Evolutionary conservation across 2,797 vertebrate species (phyloP), one percentile per base, ranked within the genome.

Genomic region (Ceryle rudis): DNA sequence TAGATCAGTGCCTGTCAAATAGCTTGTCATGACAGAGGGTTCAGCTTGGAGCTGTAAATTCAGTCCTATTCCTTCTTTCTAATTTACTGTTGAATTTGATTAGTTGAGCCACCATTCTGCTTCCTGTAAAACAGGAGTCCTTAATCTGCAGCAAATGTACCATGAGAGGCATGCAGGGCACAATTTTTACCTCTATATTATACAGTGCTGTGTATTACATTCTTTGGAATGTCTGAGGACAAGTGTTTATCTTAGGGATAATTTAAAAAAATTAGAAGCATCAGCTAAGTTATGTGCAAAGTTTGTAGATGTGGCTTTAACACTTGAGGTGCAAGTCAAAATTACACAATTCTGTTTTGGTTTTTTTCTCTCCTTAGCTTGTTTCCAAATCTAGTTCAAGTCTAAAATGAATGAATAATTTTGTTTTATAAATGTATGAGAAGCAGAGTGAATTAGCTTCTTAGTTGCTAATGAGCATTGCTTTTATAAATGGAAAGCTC

Each of bases 1-100:
- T 93, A 83, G 41, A 91, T 94, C 69, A 86, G 29, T 83, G 54
- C 10, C 75, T 92, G 65, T 95, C 86, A 92, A 74, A 66, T 25
- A 77, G 62, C 89, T 89, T 90, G 81, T 58, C 70, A 20, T 81
- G 89, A 74, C 41, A 72, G 39, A 86, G 37, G 42, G 21, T 81
- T 94, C 81, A 86, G 49, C 57, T 71, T 74, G 54, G 67, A 89
- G 61, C 75, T 86, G 49, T 72, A 74, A 75, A 89, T 81, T 64
- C 33, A 69, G 29, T 89, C 41, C 52, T 61, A 6, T 84, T 73
- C 51, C 20, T 80, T 71, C 49, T 86, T 81, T 92, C 47, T 82
- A 42, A 84, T 86, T 42, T 78, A 14, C 73, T 84, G 33, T 29
- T 84, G 66, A 80, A 81, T 93, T 73, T 79, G 66, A 92, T 94